phyloP scores from a whole-genome alignment of 1,140 invertebrate species.

The Penaeus vannamei region DNA sequence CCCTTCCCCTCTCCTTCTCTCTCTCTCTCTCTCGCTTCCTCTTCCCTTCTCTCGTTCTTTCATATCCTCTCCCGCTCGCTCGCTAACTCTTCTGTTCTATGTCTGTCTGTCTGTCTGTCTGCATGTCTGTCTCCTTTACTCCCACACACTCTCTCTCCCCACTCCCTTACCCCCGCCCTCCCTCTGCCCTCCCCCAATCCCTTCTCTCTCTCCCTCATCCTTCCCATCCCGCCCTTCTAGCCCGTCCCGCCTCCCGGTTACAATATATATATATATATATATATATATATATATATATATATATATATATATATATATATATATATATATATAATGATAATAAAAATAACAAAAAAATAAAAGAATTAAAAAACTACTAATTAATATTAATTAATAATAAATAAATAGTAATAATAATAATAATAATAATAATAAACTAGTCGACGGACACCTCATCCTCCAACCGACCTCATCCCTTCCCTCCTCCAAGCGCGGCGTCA shows the following conservation, averaged over 20 bases:
- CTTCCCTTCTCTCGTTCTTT: conserved; percentile 16
- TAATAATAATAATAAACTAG: too few relatives aligned
- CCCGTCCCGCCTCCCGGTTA: too few relatives aligned
- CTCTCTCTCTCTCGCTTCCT: conserved; percentile 13
- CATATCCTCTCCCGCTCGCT: background rate
- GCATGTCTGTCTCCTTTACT: background rate
- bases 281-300: conserved; percentile 9
- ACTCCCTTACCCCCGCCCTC: background rate
- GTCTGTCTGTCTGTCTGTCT: background rate
- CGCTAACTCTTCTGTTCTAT: background rate
- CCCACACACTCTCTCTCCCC: background rate
- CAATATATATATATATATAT: too few relatives aligned
- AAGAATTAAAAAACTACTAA: too few relatives aligned
- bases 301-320: background rate
- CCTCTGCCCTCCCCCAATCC: background rate
- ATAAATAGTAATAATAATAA: too few relatives aligned
- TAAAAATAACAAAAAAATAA: too few relatives aligned
- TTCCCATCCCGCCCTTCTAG: background rate
- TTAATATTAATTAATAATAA: too few relatives aligned
- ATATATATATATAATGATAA: background rate
- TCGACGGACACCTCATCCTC: too few relatives aligned
- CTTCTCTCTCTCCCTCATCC: conserved; percentile 17
- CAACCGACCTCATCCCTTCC: too few relatives aligned
- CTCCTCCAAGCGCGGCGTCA: too few relatives aligned
- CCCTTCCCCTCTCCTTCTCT: background rate